phyloP scores from a whole-genome alignment of 2,113 vertebrate species.

The Tachuris rubrigastra region DNA sequence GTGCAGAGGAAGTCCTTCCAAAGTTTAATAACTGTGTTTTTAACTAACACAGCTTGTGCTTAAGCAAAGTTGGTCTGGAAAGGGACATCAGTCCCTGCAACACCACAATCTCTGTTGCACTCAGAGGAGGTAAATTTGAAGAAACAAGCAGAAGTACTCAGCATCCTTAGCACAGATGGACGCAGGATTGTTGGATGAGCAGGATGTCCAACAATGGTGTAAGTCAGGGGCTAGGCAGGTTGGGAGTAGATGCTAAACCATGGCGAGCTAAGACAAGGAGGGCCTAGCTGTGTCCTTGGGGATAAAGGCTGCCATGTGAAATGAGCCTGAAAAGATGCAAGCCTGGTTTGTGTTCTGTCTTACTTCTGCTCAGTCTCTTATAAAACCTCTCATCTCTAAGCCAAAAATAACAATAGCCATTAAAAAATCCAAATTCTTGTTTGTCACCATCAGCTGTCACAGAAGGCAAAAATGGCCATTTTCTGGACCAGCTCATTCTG shows the following conservation, averaged over 20 bases:
- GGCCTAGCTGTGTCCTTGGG: background rate
- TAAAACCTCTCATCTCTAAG: background rate
- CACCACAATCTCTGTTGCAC: background rate
- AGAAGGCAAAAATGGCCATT: background rate
- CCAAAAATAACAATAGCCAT: background rate
- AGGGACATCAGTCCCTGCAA: background rate
- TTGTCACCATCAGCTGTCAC: background rate
- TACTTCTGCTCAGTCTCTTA: background rate
- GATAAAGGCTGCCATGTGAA: background rate
- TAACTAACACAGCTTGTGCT: background rate
- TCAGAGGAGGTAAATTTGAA: background rate
- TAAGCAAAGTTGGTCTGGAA: background rate
- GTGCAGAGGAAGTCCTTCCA: background rate
- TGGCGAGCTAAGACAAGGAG: background rate
- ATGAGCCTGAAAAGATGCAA: background rate
- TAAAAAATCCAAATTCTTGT: background rate
- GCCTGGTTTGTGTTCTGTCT: background rate
- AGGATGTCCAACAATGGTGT: background rate
- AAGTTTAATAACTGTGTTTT: background rate
- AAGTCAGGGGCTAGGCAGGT: background rate
- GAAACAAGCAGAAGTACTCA: background rate
- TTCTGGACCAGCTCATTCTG: background rate
- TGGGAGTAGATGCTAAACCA: background rate
- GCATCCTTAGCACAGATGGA: background rate
- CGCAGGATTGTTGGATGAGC: background rate